Evolutionary conservation across 2,113 vertebrate genomes (phyloP).

Genomic region (Bagarius yarrelli): DNA sequence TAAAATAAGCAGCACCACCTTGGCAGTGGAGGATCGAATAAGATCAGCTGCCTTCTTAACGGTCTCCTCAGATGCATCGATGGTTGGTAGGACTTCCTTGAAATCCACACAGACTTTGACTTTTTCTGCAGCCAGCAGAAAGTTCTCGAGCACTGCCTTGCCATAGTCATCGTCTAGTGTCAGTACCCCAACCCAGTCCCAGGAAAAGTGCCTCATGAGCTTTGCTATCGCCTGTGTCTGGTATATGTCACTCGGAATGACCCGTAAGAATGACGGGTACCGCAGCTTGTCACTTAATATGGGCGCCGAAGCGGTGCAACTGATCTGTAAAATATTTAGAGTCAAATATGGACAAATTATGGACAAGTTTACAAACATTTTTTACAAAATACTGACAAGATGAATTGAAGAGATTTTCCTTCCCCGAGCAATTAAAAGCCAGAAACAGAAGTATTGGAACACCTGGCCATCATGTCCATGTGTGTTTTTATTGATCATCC

Average conservation of each 20-base stretch:
- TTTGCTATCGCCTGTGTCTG: conserved; percentile 64
- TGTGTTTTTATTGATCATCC: no score
- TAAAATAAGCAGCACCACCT: conserved; percentile 65
- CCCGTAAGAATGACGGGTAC: conserved; percentile 65
- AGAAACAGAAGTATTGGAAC: no score
- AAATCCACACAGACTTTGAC: conserved; percentile 60
- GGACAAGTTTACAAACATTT: no score
- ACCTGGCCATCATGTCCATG: no score
- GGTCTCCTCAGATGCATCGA: not conserved
- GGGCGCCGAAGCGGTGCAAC: conserved; percentile 59
- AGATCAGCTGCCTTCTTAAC: conserved; percentile 42
- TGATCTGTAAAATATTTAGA: conserved; percentile 58
- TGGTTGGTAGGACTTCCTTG: conserved; percentile 54
- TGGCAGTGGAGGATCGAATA: conserved; percentile 54
- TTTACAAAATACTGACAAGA: no score
- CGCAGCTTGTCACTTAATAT: conserved; percentile 62
- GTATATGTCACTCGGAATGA: conserved; percentile 67
- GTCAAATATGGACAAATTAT: not conserved
- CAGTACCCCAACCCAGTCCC: conserved; percentile 71
- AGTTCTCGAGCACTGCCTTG: conserved; percentile 57
- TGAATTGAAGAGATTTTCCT: no score
- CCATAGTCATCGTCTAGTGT: conserved; percentile 68
- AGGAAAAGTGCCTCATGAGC: conserved; percentile 57
- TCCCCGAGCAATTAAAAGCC: no score
- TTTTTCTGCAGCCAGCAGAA: conserved; percentile 48